Percentiles rank a stretch among this genome's conserved stretches.
Evolutionary conservation across 2,113 vertebrate species (phyloP).

Genomic region (Hemichromis elongatus): DNA sequence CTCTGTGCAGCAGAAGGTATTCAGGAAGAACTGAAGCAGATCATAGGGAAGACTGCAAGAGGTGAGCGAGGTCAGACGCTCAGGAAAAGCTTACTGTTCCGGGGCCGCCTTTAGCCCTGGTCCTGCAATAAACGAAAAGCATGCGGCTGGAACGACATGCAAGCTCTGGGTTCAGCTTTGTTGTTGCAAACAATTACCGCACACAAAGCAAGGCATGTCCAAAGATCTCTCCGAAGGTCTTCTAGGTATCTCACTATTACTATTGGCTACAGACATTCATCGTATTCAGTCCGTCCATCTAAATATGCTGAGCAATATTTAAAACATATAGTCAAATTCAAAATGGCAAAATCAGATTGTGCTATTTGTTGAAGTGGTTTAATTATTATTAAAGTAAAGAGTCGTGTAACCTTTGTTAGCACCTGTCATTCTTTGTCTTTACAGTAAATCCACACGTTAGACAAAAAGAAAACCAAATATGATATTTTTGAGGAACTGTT

Average conservation of each 20-base stretch:
- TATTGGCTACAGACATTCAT: neutral
- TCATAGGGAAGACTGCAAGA: neutral
- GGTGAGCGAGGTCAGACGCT: conserved; percentile 2
- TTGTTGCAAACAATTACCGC: neutral
- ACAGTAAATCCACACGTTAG: neutral
- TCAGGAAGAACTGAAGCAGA: neutral
- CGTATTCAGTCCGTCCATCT: neutral
- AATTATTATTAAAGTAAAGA: neutral
- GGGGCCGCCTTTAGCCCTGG: conserved; percentile 22
- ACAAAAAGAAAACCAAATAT: neutral
- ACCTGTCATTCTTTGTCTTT: neutral
- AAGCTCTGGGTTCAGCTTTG: neutral
- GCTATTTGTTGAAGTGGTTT: neutral
- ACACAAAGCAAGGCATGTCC: neutral
- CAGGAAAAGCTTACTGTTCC: neutral
- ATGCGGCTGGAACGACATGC: neutral
- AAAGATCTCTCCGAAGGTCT: neutral
- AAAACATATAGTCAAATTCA: neutral
- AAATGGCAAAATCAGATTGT: neutral
- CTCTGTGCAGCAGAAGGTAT: neutral
- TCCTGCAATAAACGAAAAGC: neutral
- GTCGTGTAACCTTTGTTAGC: neutral
- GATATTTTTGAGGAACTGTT: conserved; percentile 35
- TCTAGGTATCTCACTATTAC: neutral
- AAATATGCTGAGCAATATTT: neutral